A percentile compares a stretch with the other conserved stretches of the same genome.
Conservation (phyloP, 2,113 vertebrate genomes). For the Polypterus senegalus region DNA sequence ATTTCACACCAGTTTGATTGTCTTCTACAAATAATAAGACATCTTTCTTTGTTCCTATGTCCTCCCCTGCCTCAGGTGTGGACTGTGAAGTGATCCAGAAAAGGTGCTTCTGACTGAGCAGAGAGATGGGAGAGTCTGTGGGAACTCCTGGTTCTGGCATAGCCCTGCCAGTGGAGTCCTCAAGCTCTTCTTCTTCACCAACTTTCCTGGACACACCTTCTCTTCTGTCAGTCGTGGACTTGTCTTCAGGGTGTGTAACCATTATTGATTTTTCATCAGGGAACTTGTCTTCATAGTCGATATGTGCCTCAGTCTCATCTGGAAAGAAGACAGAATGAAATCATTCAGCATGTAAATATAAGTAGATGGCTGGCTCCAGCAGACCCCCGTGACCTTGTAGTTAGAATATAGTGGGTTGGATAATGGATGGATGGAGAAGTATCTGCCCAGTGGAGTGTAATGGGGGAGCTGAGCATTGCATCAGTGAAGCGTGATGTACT, state of each 20-base stretch:
- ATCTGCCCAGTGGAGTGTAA: too few species aligned
- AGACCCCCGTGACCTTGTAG: too few species aligned
- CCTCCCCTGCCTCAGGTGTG: constrained; percentile 45
- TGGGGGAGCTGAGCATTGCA: too few species aligned
- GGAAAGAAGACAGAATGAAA: constrained; percentile 5
- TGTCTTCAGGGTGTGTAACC: constrained; percentile 32
- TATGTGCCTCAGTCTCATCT: constrained; percentile 64
- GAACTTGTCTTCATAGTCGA: constrained; percentile 88
- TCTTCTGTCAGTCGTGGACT: constrained; percentile 7
- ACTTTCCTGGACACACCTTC: constrained; percentile 21
- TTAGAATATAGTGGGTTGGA: too few species aligned
- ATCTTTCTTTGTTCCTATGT: constrained; percentile 28
- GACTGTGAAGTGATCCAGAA: constrained; percentile 75
- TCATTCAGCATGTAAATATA: too few species aligned
- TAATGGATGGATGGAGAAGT: too few species aligned
- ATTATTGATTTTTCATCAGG: constrained; percentile 54
- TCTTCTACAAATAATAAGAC: constrained; percentile 27
- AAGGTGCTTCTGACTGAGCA: constrained; percentile 66
- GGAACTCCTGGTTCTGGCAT: constrained; percentile 23
- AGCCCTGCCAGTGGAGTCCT: constrained; percentile 15
- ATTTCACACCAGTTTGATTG: constrained; percentile 39
- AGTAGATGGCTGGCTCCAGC: too few species aligned
- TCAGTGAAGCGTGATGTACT: too few species aligned
- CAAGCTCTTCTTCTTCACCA: constrained; percentile 26
- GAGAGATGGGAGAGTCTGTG: constrained; percentile 59